Conservation (phyloP, 2,888 invertebrate genomes). For the Meta bourneti region DNA sequence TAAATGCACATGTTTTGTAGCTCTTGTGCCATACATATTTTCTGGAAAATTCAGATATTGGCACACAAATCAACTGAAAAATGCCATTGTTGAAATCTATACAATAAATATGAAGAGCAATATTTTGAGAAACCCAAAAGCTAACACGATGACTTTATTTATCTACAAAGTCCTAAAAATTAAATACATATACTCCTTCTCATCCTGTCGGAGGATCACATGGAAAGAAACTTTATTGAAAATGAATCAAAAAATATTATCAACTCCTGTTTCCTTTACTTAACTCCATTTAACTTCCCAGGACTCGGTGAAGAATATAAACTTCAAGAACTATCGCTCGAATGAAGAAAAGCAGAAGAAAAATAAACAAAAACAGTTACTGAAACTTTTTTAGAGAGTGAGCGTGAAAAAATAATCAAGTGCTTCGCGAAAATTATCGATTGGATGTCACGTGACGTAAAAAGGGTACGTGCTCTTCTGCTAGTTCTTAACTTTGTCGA, state of each 20-base stretch:
- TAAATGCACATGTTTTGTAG: too few relatives aligned
- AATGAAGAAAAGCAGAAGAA: constrained; percentile 5
- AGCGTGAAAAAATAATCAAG: constrained; percentile 22
- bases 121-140: too few relatives aligned
- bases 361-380: constrained; percentile 6
- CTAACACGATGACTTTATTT: too few relatives aligned
- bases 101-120: too few relatives aligned
- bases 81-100: too few relatives aligned
- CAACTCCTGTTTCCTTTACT: not conserved
- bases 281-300: not conserved
- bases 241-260: not conserved
- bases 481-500: constrained; percentile 61
- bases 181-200: too few relatives aligned
- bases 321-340: not conserved
- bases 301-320: not conserved
- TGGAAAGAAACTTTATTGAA: not conserved
- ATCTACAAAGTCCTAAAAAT: too few relatives aligned
- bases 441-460: constrained; percentile 52
- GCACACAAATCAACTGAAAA: too few relatives aligned
- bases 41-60: too few relatives aligned
- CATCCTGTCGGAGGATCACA: not conserved
- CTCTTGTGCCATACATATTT: too few relatives aligned
- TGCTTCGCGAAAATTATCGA: constrained; percentile 49
- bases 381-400: not conserved
- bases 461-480: constrained; percentile 25